Evolutionary conservation across 2,113 vertebrate genomes (phyloP).

Genomic region (Otus sunia): DNA sequence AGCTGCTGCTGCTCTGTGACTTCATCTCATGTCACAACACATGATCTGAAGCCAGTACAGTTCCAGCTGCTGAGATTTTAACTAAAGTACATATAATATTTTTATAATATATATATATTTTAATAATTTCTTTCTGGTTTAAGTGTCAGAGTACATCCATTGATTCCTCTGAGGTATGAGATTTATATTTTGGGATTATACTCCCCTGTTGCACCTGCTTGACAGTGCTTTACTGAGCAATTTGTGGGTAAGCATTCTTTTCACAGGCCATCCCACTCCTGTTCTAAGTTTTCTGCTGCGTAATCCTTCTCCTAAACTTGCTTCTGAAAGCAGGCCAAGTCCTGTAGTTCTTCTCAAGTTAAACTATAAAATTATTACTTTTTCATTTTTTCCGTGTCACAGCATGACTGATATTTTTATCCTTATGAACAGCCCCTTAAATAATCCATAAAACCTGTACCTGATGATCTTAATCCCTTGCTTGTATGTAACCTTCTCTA

Average conservation of each 20-base stretch:
- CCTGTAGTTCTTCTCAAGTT: background rate
- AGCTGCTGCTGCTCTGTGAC: background rate
- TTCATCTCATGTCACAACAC: background rate
- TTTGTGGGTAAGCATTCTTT: background rate
- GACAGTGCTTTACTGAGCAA: background rate
- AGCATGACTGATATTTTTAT: background rate
- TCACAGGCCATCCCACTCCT: fast-evolving
- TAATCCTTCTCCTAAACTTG: background rate
- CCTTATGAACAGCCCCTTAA: background rate
- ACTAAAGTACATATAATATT: background rate
- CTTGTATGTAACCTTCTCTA: background rate
- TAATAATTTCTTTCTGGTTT: background rate
- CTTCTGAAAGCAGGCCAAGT: background rate
- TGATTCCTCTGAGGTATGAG: background rate
- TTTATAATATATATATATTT: background rate
- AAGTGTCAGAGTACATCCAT: background rate
- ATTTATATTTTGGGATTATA: background rate
- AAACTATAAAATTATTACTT: conserved; percentile 12
- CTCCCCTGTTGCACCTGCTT: background rate
- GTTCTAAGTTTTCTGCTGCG: background rate
- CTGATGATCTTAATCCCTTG: background rate
- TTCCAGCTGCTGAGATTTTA: background rate
- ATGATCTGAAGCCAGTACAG: background rate
- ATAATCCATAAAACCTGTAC: background rate
- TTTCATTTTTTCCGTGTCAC: background rate